These are phyloP conservation scores for Tinea trinotella DNA, from an alignment of 2,888 invertebrate genomes.

Conservation along the genomic window DNA sequence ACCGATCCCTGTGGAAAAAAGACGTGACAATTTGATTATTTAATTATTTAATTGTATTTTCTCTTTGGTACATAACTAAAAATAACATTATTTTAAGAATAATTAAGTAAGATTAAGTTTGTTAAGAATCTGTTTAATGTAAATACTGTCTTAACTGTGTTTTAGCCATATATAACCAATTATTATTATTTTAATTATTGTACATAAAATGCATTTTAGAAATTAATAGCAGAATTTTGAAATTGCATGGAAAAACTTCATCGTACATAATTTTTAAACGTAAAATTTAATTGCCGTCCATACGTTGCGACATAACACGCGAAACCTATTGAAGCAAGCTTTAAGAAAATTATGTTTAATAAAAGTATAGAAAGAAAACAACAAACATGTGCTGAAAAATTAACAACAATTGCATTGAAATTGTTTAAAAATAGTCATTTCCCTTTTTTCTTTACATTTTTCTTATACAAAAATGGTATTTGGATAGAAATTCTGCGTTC, in stretches of 20 bases:
- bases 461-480: slow-evolving; percentile 12
- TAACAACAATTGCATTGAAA: background rate
- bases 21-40: too few relatives aligned
- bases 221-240: too few relatives aligned
- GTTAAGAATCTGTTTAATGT: too few relatives aligned
- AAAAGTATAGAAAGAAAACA: background rate
- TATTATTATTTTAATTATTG: too few relatives aligned
- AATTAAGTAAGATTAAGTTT: too few relatives aligned
- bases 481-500: slow-evolving; percentile 16
- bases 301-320: slow-evolving; percentile 25
- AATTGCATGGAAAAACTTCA: background rate
- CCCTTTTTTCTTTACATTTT: background rate
- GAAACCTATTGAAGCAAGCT: slow-evolving; percentile 23
- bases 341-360: slow-evolving; percentile 30
- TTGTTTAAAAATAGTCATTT: background rate
- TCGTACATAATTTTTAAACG: background rate
- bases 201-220: too few relatives aligned
- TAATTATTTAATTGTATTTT: too few relatives aligned
- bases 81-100: too few relatives aligned
- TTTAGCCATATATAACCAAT: too few relatives aligned
- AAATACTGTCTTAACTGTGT: too few relatives aligned
- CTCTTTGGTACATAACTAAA: too few relatives aligned
- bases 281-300: background rate
- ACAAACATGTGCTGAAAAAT: slow-evolving; percentile 7
- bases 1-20: too few relatives aligned